phyloP scores from a whole-genome alignment of 2,113 vertebrate genomes.

The Dipodomys ordii region DNA sequence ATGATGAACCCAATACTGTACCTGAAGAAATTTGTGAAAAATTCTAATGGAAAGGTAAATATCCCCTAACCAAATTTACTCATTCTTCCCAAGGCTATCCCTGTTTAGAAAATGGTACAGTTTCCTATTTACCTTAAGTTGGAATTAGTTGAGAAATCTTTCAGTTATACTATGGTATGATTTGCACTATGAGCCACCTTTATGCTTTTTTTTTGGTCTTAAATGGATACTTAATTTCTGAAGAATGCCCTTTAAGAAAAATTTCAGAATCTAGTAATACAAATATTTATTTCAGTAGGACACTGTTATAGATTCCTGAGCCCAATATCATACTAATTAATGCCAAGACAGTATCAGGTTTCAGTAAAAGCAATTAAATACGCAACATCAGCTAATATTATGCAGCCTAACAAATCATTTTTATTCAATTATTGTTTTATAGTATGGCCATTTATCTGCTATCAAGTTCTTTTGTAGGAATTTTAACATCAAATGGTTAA shows the following conservation, averaged over 20 bases:
- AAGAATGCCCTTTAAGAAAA: not conserved
- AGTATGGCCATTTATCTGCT: not conserved
- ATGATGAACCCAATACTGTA: not conserved
- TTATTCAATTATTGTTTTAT: constrained; percentile 42
- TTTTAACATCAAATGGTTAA: constrained; percentile 15
- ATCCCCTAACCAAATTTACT: not conserved
- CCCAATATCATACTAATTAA: not conserved
- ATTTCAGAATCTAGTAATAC: constrained; percentile 10
- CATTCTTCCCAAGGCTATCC: not conserved
- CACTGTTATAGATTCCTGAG: not conserved
- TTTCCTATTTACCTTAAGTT: not conserved
- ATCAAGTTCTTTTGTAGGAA: not conserved
- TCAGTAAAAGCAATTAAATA: constrained; percentile 44
- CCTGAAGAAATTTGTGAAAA: not conserved
- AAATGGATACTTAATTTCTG: not conserved
- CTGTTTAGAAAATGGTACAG: not conserved
- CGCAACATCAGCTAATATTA: not conserved
- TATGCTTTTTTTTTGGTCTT: not conserved
- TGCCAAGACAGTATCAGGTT: not conserved
- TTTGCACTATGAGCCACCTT: not conserved
- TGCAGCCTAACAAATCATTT: constrained; percentile 1
- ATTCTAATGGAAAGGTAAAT: not conserved
- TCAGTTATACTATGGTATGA: not conserved
- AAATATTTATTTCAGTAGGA: not conserved
- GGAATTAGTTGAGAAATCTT: not conserved